These are phyloP conservation scores for Atopsyche davidsoni DNA, from an alignment of 1,140 invertebrate genomes.

Conservation along the genomic window DNA sequence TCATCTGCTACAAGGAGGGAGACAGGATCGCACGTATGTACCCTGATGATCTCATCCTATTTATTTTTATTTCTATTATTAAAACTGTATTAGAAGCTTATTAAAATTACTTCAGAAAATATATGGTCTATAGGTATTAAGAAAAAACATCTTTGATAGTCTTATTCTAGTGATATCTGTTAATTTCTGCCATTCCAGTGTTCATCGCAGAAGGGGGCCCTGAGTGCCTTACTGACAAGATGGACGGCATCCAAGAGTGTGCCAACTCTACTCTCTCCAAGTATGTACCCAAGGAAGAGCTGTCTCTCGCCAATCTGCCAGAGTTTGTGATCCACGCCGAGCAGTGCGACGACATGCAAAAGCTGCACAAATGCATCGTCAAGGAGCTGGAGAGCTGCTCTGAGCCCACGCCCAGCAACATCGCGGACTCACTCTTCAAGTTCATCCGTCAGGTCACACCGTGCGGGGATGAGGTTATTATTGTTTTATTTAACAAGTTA, in stretches of 20 bases:
- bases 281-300: conserved; percentile 41
- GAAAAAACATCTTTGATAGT: not conserved
- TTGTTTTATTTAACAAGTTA: conserved; percentile 13
- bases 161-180: no score
- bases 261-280: conserved; percentile 54
- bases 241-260: conserved; percentile 56
- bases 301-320: conserved; percentile 48
- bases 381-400: conserved; percentile 58
- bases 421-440: conserved; percentile 69
- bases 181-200: no score
- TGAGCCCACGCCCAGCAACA: conserved; percentile 71
- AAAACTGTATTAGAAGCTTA: no score
- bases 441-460: conserved; percentile 64
- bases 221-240: conserved; percentile 60
- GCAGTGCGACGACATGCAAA: conserved; percentile 51
- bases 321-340: conserved; percentile 42
- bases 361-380: conserved; percentile 59
- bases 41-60: no score
- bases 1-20: conserved; percentile 70
- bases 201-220: conserved; percentile 72
- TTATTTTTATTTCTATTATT: no score
- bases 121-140: no score
- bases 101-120: no score
- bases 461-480: conserved; percentile 46
- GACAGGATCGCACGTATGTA: conserved; percentile 71